Evolutionary conservation across 2,888 invertebrate species (phyloP), one percentile per base, ranked within the genome.

Genomic region (Xestia ashworthii): DNA sequence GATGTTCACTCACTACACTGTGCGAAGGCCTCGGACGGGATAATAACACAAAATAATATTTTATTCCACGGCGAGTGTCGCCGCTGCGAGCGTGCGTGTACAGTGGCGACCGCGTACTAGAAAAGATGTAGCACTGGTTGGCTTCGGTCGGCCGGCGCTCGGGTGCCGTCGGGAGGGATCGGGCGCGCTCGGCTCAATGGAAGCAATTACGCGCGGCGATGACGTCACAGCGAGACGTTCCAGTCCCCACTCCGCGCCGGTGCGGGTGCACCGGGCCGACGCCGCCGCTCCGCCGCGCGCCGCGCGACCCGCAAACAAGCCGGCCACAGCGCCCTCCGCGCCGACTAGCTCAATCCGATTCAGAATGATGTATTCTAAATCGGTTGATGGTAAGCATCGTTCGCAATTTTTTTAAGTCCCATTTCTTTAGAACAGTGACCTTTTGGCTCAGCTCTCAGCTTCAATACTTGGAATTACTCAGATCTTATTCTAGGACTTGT

Each of bases 51-150:
- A 84, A 81, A 87, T 87, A 85, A 85, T 90, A 88, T 90, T 89
- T 89, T 88, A 88, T 88, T 88, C 68, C 78, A 74, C 71, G 72
- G 81, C 73, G 81, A 81, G 84, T 85, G 78, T 77, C 73, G 88
- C 88, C 83, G 87, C 86, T 81, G 88, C 93, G 93, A 89, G 93
- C 92, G 93, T 89, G 89, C 94, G 90, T 90, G 89, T 83, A 82
- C 91, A 92, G 92, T 88, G 95, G 92, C 94, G 93, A 91, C 88
- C 94, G 95, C 95, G 95, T 93, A 96, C 96, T 96, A 95, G 95
- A 95, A 94, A 94, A 91, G 90, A 93, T 92, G 92, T 90, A 92
- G 93, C 93, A 93, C 95, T 93, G 94, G 95, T 95, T 93, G 96
- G 96, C 95, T 94, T 91, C 94, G 95, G 93, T 90, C 91, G 87